Conservation (phyloP, 2,797 vertebrate genomes). For the Alauda arvensis region DNA sequence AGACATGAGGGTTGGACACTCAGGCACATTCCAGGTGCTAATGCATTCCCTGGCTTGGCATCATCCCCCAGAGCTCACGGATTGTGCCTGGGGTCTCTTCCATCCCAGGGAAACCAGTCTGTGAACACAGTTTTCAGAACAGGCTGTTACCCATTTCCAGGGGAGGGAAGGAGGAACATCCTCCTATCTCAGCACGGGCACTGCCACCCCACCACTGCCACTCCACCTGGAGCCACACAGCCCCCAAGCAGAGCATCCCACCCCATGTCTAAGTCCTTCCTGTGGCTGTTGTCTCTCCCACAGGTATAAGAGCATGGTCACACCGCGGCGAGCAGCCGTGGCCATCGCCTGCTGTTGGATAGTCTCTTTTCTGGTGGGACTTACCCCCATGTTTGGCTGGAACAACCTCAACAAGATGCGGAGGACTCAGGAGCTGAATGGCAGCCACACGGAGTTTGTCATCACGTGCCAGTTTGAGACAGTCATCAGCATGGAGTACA, state of each 20-base stretch:
- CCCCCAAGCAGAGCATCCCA: not conserved
- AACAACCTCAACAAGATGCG: constrained; percentile 82
- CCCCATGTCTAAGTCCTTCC: not conserved
- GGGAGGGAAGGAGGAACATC: not conserved
- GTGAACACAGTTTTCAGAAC: not conserved
- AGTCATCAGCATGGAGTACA: constrained; percentile 98
- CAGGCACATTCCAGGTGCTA: not conserved
- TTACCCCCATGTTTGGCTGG: constrained; percentile 96
- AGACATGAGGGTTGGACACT: too few species aligned
- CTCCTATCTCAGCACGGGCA: fast-evolving
- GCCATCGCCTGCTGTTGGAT: constrained; percentile 91
- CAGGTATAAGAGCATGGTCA: constrained; percentile 93
- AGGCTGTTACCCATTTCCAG: not conserved
- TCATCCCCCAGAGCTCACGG: not conserved
- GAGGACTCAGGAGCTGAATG: constrained; percentile 72
- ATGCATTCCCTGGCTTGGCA: not conserved
- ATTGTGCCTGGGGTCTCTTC: not conserved
- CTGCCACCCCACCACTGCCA: not conserved
- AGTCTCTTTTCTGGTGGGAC: constrained; percentile 89
- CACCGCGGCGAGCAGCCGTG: constrained; percentile 79
- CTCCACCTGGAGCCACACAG: not conserved
- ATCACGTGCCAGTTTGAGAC: constrained; percentile 90
- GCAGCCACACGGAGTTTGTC: constrained; percentile 67
- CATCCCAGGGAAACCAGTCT: not conserved
- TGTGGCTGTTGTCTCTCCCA: not conserved